Evolutionary conservation across 2,888 invertebrate species (phyloP), one percentile per base, ranked within the genome.

Genomic region (Leucophenga maculata): DNA sequence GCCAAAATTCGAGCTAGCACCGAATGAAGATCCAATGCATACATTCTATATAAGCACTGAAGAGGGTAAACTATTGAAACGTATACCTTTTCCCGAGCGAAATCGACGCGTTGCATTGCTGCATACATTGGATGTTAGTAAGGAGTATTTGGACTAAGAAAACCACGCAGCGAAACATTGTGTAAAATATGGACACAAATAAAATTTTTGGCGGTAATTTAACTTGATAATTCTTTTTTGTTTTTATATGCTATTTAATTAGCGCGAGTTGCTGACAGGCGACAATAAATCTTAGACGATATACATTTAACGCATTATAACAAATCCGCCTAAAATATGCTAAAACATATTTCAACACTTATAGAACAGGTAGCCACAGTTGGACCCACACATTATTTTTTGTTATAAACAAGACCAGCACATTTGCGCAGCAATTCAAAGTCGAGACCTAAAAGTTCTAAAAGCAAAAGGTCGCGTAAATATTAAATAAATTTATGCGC

Each of bases 271-370:
- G 57, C 26, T 57, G 31, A 11, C 2, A n/a, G 50, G n/a, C 16
- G 50, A 11, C 32, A 50, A 52, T 67, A 66, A 66, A 44, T 66
- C 44, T 55, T 22, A 57, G 54, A 32, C 44, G 54, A 39, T 22
- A 14, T 66, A 3, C 39, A 52, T 26, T 83, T 80, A 79, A 75
- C 80, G 82, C 82, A 83, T 80, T 80, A 82, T 82, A 76, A 75
- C 75, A 81, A 83, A 83, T 81, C 80, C 80, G 82, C 71, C 76
- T 79, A 83, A 78, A 81, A 83, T 83, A 83, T 81, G 74, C 83
- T 75, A 73, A 73, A 75, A 68, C 79, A 64, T 64, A 59, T 72
- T 71, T 72, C 67, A 79, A 72, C 72, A 70, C 64, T 66, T 64
- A 65, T 18, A 54, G 62, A 44, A 13, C 14, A 8, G 55, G 44